Evolutionary conservation across 2,113 vertebrate species (phyloP).

Genomic region (Dasyurus viverrinus): DNA sequence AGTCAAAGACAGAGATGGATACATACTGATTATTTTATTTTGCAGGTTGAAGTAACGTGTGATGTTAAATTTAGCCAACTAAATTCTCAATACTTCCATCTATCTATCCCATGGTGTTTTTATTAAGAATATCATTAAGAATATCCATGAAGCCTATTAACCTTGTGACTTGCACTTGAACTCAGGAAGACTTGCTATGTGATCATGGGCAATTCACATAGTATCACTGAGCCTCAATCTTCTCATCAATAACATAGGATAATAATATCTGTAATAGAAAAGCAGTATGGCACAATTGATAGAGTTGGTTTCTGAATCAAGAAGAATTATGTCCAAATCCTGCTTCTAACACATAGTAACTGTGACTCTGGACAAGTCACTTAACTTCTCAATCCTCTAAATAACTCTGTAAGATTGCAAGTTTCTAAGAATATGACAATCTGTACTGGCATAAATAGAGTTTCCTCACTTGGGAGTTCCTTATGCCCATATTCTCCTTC

Average conservation of each 20-base stretch:
- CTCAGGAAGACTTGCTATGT: not conserved
- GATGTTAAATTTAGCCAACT: not conserved
- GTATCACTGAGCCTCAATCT: not conserved
- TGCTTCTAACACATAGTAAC: not conserved
- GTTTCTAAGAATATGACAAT: too few species aligned
- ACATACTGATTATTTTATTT: not conserved
- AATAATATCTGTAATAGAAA: not conserved
- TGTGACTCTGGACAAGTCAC: not conserved
- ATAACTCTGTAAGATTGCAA: not conserved
- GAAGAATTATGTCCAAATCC: not conserved
- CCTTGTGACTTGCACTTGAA: not conserved
- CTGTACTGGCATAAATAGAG: too few species aligned
- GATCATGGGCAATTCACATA: not conserved
- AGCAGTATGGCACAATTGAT: not conserved
- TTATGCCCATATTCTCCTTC: not conserved
- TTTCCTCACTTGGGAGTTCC: not conserved
- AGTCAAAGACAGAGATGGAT: not conserved
- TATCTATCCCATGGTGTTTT: not conserved
- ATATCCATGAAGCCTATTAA: not conserved
- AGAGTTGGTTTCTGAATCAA: not conserved
- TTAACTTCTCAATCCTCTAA: not conserved
- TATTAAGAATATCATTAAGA: not conserved
- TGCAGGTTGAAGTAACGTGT: not conserved
- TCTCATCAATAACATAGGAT: not conserved
- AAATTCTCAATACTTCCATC: not conserved